A percentile compares a stretch with the other conserved stretches of the same genome.
These are phyloP conservation scores for Hystrix brachyura DNA, from an alignment of 2,113 vertebrate species.

Conservation along the genomic window DNA sequence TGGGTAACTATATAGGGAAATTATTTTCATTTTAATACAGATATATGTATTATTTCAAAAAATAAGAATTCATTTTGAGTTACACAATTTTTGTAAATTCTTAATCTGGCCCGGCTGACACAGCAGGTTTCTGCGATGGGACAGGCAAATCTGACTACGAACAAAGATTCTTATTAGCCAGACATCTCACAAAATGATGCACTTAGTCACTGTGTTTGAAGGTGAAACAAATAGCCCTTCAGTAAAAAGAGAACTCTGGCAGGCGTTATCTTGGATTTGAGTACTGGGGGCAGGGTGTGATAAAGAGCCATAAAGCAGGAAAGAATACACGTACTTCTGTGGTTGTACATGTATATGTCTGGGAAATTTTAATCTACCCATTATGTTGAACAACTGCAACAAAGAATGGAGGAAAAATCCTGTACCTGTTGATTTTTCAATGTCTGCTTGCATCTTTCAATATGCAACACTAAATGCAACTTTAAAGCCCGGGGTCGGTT, in stretches of 20 bases:
- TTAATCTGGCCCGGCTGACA: neutral
- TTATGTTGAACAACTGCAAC: neutral
- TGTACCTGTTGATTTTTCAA: conserved; percentile 11
- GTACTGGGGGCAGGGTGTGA: neutral
- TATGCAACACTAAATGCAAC: conserved; percentile 23
- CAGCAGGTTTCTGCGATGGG: neutral
- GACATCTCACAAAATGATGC: conserved; percentile 25
- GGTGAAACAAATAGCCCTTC: conserved; percentile 16
- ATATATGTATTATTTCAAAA: conserved; percentile 19
- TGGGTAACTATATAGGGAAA: neutral
- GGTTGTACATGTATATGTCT: neutral
- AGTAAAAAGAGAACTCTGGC: neutral
- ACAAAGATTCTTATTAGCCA: conserved; percentile 46
- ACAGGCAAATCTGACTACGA: conserved; percentile 18
- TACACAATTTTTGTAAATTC: neutral
- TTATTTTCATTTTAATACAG: neutral
- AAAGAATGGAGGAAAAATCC: conserved; percentile 29
- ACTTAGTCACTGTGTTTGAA: conserved; percentile 11
- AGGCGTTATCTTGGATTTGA: neutral
- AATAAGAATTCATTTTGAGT: neutral
- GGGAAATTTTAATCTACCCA: conserved; percentile 21
- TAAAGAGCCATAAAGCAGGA: neutral
- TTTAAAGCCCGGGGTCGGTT: conserved; percentile 64
- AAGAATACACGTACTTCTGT: neutral
- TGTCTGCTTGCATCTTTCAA: neutral